A percentile compares a stretch with the other conserved stretches of the same genome.
These are phyloP conservation scores for Pseudorhombus dupliciocellatus DNA, from an alignment of 2,113 vertebrate genomes.

Conservation along the genomic window DNA sequence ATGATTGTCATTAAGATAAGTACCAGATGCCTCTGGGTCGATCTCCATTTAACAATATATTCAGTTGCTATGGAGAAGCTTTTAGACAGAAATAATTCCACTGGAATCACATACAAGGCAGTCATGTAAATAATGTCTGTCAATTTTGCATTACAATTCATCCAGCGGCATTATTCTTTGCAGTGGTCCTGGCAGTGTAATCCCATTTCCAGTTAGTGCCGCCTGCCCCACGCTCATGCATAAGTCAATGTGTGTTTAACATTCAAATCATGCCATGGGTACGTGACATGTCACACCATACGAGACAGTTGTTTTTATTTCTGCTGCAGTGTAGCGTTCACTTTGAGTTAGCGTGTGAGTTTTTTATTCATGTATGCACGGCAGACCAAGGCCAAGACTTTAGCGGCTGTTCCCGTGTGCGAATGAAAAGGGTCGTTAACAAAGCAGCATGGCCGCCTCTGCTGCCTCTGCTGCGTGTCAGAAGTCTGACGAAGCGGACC, in stretches of 20 bases:
- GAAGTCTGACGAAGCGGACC: slow-evolving; percentile 2
- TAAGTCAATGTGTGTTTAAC: slow-evolving; percentile 74
- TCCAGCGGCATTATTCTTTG: slow-evolving; percentile 63
- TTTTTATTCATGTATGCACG: slow-evolving; percentile 70
- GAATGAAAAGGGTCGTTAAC: slow-evolving; percentile 61
- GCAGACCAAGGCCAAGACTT: slow-evolving; percentile 63
- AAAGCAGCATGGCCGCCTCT: slow-evolving; percentile 18
- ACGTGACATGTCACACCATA: slow-evolving; percentile 43
- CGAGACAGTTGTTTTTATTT: slow-evolving; percentile 74
- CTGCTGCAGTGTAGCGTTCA: slow-evolving; percentile 48
- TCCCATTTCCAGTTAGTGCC: slow-evolving; percentile 72
- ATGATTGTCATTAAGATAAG: slow-evolving; percentile 58
- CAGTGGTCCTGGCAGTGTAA: slow-evolving; percentile 56
- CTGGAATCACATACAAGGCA: slow-evolving; percentile 49
- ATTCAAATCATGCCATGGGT: slow-evolving; percentile 69
- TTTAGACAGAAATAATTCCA: slow-evolving; percentile 55
- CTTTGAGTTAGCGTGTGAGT: slow-evolving; percentile 64
- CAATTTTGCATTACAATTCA: slow-evolving; percentile 62
- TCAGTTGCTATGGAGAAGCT: slow-evolving; percentile 44
- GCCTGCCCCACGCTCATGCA: slow-evolving; percentile 66
- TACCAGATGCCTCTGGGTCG: slow-evolving; percentile 32
- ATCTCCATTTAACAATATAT: slow-evolving; percentile 56
- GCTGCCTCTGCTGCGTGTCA: slow-evolving; percentile 38
- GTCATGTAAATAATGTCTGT: slow-evolving; percentile 50
- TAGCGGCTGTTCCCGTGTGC: slow-evolving; percentile 32